A percentile compares a stretch with the other conserved stretches of the same genome.
Evolutionary conservation across 2,113 vertebrate species (phyloP).

Genomic region (Gymnobelideus leadbeateri): DNA sequence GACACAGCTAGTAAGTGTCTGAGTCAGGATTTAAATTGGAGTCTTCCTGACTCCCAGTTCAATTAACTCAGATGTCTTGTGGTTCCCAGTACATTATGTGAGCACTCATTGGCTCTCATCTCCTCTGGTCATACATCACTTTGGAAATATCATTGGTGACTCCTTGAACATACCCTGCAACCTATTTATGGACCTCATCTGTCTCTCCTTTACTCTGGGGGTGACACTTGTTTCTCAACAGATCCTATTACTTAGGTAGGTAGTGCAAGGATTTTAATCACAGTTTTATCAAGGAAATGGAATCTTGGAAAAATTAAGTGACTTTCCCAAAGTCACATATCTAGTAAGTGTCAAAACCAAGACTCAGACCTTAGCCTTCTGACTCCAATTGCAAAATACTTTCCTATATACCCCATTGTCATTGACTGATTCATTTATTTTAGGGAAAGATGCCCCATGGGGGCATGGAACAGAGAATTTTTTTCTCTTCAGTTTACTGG

Average conservation of each 20-base stretch:
- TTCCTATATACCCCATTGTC: not conserved
- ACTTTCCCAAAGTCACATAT: not conserved
- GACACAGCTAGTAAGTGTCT: not conserved
- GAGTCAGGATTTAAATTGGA: not conserved
- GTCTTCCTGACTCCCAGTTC: not conserved
- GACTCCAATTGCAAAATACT: not conserved
- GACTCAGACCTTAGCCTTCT: not conserved
- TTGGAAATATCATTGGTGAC: not conserved
- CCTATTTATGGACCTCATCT: not conserved
- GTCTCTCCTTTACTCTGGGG: not conserved
- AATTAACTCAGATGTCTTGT: not conserved
- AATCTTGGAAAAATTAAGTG: not conserved
- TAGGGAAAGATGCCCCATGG: not conserved
- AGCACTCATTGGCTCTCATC: not conserved
- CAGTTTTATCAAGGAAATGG: not conserved
- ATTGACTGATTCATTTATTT: not conserved
- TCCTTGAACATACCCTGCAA: not conserved
- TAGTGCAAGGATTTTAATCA: not conserved
- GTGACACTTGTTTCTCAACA: not conserved
- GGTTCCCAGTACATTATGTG: not conserved
- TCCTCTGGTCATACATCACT: not conserved
- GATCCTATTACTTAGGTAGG: not conserved
- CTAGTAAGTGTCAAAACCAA: not conserved
- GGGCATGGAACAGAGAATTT: not conserved
- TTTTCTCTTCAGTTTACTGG: not conserved